Conservation (phyloP, 2,888 invertebrate species). For the Thysanoteuthis rhombus region DNA sequence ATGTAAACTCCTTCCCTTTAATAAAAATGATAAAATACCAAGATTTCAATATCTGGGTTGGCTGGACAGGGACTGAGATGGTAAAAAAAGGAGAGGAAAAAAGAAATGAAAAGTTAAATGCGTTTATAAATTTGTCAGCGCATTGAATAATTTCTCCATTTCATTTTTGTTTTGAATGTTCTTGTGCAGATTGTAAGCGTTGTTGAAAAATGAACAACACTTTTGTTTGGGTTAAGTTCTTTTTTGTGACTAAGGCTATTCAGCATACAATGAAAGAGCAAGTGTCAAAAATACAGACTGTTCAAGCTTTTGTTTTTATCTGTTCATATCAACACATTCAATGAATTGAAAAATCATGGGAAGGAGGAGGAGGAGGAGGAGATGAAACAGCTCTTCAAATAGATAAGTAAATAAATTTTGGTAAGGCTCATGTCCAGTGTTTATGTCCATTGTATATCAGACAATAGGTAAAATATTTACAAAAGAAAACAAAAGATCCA, state of each 20-base stretch:
- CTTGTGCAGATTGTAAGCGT: neutral
- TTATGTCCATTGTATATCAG: slow-evolving; percentile 12
- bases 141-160: neutral
- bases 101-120: neutral
- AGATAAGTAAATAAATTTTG: neutral
- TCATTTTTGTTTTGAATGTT: neutral
- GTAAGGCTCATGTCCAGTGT: slow-evolving; percentile 12
- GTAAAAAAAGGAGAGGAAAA: neutral
- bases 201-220: slow-evolving; percentile 12
- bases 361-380: neutral
- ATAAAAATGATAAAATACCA: no score
- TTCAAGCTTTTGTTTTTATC: neutral
- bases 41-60: neutral
- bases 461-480: neutral
- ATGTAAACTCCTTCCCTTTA: slow-evolving; percentile 12
- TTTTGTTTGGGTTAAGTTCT: neutral
- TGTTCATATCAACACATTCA: neutral
- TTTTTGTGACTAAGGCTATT: slow-evolving; percentile 12
- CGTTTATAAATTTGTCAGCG: neutral
- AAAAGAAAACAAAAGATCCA: neutral
- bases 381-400: neutral
- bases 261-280: slow-evolving; percentile 12
- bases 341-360: neutral
- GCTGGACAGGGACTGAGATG: neutral
- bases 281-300: slow-evolving; percentile 12